Percentiles rank a stretch among this genome's conserved stretches.
phyloP scores from a whole-genome alignment of 2,113 vertebrate species.

The Argyrosomus japonicus region DNA sequence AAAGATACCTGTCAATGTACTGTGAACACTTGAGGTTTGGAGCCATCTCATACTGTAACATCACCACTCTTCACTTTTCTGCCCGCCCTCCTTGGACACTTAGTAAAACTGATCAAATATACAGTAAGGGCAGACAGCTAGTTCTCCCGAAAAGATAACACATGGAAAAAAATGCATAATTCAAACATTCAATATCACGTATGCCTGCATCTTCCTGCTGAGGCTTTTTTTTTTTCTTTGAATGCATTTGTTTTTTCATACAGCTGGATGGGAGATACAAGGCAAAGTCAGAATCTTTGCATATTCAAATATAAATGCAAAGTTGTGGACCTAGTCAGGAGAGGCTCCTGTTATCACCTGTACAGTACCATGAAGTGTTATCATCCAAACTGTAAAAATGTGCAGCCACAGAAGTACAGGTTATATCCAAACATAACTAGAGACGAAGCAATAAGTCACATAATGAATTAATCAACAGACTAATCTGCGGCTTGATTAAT shows the following conservation, averaged over 20 bases:
- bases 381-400: not conserved
- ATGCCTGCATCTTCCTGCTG: not conserved
- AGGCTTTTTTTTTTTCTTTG: not conserved
- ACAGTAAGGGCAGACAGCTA: conserved; percentile 15
- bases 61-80: conserved; percentile 1
- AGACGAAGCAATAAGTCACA: not conserved
- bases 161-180: conserved; percentile 21
- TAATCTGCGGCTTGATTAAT: too few species aligned
- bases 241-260: not conserved
- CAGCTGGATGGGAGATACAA: not conserved
- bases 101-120: conserved; percentile 42
- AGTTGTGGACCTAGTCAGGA: not conserved
- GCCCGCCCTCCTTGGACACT: not conserved
- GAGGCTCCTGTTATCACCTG: not conserved
- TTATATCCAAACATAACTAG: not conserved
- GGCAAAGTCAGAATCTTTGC: not conserved
- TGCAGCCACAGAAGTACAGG: not conserved
- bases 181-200: conserved; percentile 22
- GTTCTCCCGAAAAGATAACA: conserved; percentile 18
- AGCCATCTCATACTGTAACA: conserved; percentile 31
- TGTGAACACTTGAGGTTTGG: conserved; percentile 38
- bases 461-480: not conserved
- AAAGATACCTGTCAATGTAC: conserved; percentile 57
- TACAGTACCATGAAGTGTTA: not conserved
- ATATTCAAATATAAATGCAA: conserved; percentile 20